Evolutionary conservation across 2,888 invertebrate species (phyloP).

Genomic region (Schizaphis graminum): DNA sequence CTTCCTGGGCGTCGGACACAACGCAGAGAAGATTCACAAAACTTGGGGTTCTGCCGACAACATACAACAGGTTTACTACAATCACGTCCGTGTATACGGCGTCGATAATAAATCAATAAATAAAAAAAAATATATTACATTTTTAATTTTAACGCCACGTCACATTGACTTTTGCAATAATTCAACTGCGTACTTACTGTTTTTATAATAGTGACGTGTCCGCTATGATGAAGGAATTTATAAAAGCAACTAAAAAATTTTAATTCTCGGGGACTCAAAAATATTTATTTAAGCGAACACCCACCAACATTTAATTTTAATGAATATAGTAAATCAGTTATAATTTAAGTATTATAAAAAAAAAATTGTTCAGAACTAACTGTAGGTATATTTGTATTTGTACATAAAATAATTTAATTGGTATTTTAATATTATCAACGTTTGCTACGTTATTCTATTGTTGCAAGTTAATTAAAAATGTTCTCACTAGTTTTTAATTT

Average conservation of each 20-base stretch:
- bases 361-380: not conserved
- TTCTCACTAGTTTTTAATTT: not conserved
- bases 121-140: conserved; percentile 8
- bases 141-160: not conserved
- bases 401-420: not conserved
- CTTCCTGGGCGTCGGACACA: conserved; percentile 84
- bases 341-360: not conserved
- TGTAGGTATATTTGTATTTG: not conserved
- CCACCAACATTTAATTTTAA: not conserved
- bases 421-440: not conserved
- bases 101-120: not conserved
- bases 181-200: not conserved
- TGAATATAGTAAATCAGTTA: not conserved
- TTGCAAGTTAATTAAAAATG: not conserved
- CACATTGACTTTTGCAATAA: not conserved
- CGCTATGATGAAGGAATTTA: not conserved
- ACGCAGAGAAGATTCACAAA: conserved; percentile 82
- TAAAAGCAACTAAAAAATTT: not conserved
- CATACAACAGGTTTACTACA: conserved; percentile 77
- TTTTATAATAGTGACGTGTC: not conserved
- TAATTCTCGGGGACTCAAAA: not conserved
- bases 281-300: not conserved
- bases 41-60: conserved; percentile 93
- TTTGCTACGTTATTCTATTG: not conserved
- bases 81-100: conserved; percentile 41